Evolutionary conservation across 2,888 invertebrate species (phyloP), one percentile per base, ranked within the genome.

Genomic region (Cylindroiulus punctatus): DNA sequence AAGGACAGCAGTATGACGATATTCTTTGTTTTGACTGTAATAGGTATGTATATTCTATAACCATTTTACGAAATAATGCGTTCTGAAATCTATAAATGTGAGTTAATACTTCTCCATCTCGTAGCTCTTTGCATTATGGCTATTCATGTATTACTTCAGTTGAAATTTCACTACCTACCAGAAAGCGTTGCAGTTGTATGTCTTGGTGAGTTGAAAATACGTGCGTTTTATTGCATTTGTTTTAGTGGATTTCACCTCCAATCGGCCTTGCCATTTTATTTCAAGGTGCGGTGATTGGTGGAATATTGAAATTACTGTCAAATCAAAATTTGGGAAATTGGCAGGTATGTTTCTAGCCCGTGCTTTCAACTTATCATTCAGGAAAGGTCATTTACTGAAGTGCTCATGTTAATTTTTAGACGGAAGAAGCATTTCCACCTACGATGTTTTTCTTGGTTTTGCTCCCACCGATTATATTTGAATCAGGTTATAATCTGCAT

Each of bases 141-240:
- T 40, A 98, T 99, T 88, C 99, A 99, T 91, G 93, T 97, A 5
- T 95, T 99, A 95, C 93, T 99, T 40, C 96, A 97, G 91, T 98
- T 97, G 17, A 96, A 98, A 89, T 97, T 99, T 90, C 97, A 98
- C 89, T 99, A 98, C 91, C 93, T 99, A 52, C 99, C 99, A 0
- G 99, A 99, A 91, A 98, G 98, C 91, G 96, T 99, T 86, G 98
- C 98, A 7, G 97, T 99, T 88, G 98, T 99, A 30, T 96, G 98
- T 90, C 93, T 99, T 26, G 93, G 93, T 92, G 89, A 89, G 90
- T 86, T 47, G 8, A 47, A 8, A 17, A 7, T 17, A 17, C 17
- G 17, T 47, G 22, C 8, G 52, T n/a, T 12, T 40, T 40, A 82
- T 44, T 84, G 42, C 42, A 14, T 84, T 22, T n/a, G 14, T 44